Conservation (phyloP, 2,888 invertebrate species). For the Rambutsinella grinnellia region DNA sequence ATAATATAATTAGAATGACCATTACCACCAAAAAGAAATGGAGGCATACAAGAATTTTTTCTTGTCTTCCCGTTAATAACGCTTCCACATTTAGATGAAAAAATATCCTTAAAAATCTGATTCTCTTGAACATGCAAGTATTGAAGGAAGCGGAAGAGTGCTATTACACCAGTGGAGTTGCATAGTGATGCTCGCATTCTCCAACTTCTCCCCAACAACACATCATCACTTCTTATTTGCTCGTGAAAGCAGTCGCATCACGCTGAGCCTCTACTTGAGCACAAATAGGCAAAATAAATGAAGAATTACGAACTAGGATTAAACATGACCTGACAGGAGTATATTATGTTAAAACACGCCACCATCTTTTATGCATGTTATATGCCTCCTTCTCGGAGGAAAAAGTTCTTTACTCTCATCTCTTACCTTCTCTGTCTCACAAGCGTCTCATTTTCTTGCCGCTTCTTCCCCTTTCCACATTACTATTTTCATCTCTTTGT, state of each 20-base stretch:
- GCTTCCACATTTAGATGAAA: no score
- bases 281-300: slow-evolving; percentile 53
- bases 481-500: slow-evolving; percentile 46
- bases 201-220: slow-evolving; percentile 32
- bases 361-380: slow-evolving; percentile 52
- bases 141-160: background rate
- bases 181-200: background rate
- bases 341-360: slow-evolving; percentile 54
- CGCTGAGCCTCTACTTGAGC: slow-evolving; percentile 51
- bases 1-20: no score
- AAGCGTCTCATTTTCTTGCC: slow-evolving; percentile 6
- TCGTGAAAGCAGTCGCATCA: slow-evolving; percentile 45
- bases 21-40: no score
- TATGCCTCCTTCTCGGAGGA: slow-evolving; percentile 16
- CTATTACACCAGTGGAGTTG: slow-evolving; percentile 2
- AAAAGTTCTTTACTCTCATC: slow-evolving; percentile 30
- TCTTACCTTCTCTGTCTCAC: slow-evolving; percentile 5
- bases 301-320: slow-evolving; percentile 57
- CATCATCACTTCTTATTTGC: slow-evolving; percentile 54
- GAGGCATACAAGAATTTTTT: no score
- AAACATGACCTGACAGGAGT: slow-evolving; percentile 55
- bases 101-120: no score
- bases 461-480: background rate
- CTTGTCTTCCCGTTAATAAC: slow-evolving; percentile 15
- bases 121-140: background rate